Conservation (phyloP, 2,113 vertebrate genomes). For the Trochalopteron elliotii region DNA sequence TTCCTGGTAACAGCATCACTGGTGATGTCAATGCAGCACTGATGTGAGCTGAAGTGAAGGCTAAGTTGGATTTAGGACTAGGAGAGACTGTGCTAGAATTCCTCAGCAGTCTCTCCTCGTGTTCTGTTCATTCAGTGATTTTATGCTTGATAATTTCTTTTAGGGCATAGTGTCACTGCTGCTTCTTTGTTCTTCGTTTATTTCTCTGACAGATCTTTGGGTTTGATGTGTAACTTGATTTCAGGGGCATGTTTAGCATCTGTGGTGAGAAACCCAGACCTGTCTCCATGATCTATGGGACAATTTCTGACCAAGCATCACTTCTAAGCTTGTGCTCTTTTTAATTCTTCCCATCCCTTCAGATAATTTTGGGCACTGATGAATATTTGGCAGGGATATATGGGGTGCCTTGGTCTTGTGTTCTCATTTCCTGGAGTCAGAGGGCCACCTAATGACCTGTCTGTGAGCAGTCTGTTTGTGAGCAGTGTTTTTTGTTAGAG, state of each 20-base stretch:
- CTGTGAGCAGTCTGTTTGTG: not conserved
- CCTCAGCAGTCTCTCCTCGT: not conserved
- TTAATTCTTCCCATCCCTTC: not conserved
- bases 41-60: not conserved
- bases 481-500: not conserved
- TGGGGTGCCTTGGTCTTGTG: not conserved
- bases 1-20: not conserved
- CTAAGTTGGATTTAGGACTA: not conserved
- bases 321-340: not conserved
- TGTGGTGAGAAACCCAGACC: not conserved
- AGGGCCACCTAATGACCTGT: slow-evolving; percentile 53
- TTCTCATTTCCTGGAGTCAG: slow-evolving; percentile 15
- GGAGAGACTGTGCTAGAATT: not conserved
- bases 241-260: not conserved
- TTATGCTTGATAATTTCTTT: not conserved
- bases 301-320: not conserved
- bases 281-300: not conserved
- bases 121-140: not conserved
- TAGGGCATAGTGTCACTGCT: too few species aligned
- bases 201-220: not conserved
- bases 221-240: not conserved
- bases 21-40: not conserved
- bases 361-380: not conserved
- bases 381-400: not conserved
- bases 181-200: not conserved